phyloP scores from a whole-genome alignment of 2,797 vertebrate species.

The Myotis pilosus region DNA sequence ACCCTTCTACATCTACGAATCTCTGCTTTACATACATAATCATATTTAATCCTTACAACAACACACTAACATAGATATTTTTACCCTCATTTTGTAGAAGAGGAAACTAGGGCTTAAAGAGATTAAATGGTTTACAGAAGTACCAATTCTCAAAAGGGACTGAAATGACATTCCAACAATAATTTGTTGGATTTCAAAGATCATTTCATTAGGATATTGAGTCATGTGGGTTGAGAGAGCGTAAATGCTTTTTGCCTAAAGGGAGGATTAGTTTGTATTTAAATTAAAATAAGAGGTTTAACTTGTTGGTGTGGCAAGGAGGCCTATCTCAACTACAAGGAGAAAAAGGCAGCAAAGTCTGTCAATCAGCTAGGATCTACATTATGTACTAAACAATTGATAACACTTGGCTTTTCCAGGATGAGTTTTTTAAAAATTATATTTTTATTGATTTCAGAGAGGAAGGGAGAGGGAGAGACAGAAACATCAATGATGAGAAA shows the following conservation, averaged over 20 bases:
- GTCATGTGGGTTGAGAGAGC: neutral
- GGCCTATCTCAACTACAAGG: neutral
- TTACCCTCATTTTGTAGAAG: neutral
- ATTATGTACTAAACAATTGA: neutral
- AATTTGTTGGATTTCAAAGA: neutral
- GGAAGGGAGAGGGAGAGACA: too few relatives aligned
- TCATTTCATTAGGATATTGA: neutral
- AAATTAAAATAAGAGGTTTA: neutral
- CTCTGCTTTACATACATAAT: neutral
- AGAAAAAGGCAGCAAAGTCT: neutral
- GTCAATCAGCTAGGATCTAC: neutral
- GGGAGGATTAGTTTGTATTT: neutral
- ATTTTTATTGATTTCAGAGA: too few relatives aligned
- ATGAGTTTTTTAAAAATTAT: neutral
- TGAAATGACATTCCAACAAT: neutral
- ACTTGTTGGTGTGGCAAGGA: neutral
- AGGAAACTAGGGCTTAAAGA: neutral
- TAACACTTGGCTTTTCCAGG: neutral
- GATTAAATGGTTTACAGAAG: neutral
- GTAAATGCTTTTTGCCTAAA: neutral
- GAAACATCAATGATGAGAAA: too few relatives aligned
- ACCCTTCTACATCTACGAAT: neutral
- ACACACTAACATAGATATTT: neutral
- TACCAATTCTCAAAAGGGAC: neutral
- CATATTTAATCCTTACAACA: neutral